Base-by-base conservation (phyloP, 2,888 invertebrate genomes). In the Gymnocheta viridis region DNA sequence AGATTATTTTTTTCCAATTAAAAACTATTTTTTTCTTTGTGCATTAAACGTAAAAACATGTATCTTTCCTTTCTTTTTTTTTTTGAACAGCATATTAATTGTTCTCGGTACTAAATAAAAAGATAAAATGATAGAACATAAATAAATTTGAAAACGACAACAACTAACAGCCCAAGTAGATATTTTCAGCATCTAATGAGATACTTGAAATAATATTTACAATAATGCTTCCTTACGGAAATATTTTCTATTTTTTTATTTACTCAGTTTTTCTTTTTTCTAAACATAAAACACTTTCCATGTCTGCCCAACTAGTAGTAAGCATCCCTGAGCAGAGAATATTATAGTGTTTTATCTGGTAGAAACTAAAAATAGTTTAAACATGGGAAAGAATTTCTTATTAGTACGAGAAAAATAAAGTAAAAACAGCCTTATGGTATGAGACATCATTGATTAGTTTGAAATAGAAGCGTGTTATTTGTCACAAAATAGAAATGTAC, bases 191-290 rank as follows among this genome's bases (percentile, higher is more conserved):
- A 72, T 77, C 66, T 81, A 77, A 81, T 73, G 67, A 81, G 72
- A 81, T 77, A 77, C 84, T 81, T 81, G 72, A 77, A 81, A 73
- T 81, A 77, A 41, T 49, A n/a, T 19, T 49, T 12, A 58, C 19
- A 62, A 27, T 62, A 67, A 72, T 81, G 72, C 62, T 77, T 81
- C 76, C 72, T 80, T 67, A 56, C 62, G 73, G 67, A 84, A 77
- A 73, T 70, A 35, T 38, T 17, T 29, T n/a, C n/a, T 41, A 32
- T 19, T 54, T 32, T n/a, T 62, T 54, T 24, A 19, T 19, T 10
- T 17, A 44, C 27, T 44, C 41, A n/a, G n/a, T 41, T 62, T 24
- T 62, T 9, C 27, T 10, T 24, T 27, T 49, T 54, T 38, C 60
- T 51, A 38, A 60, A 60, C 49, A 27, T 22, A 64, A 70, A n/a